phyloP scores from a whole-genome alignment of 2,888 invertebrate genomes.

The Drosophila formosana region DNA sequence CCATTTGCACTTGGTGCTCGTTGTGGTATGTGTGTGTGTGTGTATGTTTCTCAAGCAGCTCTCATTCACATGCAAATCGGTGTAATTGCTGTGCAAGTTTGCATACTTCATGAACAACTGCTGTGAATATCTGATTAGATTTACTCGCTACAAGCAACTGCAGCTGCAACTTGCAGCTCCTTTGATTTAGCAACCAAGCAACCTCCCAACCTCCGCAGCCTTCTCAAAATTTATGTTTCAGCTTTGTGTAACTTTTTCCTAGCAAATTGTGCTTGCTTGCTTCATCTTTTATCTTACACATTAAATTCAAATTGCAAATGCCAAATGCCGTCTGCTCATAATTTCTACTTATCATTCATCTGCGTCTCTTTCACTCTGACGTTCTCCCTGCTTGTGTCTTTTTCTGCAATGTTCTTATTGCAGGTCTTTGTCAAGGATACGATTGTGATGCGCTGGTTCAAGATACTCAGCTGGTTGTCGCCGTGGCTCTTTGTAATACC shows the following conservation, averaged over 20 bases:
- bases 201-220: neutral
- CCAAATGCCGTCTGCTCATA: slow-evolving; percentile 15
- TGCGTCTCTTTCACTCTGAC: neutral
- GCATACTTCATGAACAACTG: slow-evolving; percentile 43
- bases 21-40: slow-evolving; percentile 86
- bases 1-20: slow-evolving; percentile 91
- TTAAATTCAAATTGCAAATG: slow-evolving; percentile 38
- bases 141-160: slow-evolving; percentile 18
- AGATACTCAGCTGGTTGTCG: slow-evolving; percentile 89
- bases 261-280: slow-evolving; percentile 1
- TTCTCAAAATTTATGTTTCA: slow-evolving; percentile 52
- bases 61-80: slow-evolving; percentile 46
- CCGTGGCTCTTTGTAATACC: slow-evolving; percentile 86
- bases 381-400: neutral
- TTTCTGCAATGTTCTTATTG: neutral
- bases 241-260: slow-evolving; percentile 32
- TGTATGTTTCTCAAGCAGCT: neutral
- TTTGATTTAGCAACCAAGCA: slow-evolving; percentile 3
- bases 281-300: slow-evolving; percentile 5
- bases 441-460: slow-evolving; percentile 90
- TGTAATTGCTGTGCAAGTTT: slow-evolving; percentile 50
- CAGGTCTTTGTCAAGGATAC: slow-evolving; percentile 91
- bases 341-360: neutral
- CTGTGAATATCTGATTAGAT: slow-evolving; percentile 58
- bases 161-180: slow-evolving; percentile 2